phyloP scores from a whole-genome alignment of 1,140 invertebrate species.

The Diorhabda elongata region DNA sequence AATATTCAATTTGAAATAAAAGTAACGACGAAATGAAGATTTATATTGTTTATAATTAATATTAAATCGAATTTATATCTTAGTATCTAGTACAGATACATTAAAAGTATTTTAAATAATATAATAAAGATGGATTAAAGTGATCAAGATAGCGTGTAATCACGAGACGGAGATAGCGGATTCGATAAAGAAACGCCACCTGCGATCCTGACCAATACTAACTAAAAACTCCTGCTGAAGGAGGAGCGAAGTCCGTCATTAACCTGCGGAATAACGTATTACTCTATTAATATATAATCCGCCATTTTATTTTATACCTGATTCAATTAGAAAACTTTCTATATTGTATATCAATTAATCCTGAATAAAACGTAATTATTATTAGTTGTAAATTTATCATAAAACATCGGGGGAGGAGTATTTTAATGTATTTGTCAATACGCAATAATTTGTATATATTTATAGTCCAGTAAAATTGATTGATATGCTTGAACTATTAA shows the following conservation, averaged over 20 bases:
- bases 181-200: conserved; percentile 25
- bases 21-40: too few species aligned
- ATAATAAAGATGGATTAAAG: conserved; percentile 9
- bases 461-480: too few species aligned
- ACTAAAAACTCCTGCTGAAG: conserved; percentile 18
- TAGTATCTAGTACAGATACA: neutral
- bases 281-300: conserved; percentile 26
- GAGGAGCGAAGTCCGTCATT: conserved; percentile 32
- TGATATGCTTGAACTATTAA: too few species aligned
- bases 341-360: too few species aligned
- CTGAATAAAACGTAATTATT: too few species aligned
- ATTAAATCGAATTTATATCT: too few species aligned
- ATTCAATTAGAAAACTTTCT: conserved; percentile 18
- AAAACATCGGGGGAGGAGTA: too few species aligned
- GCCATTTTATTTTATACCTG: conserved; percentile 39
- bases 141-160: conserved; percentile 9
- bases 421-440: too few species aligned
- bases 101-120: conserved; percentile 2
- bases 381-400: too few species aligned
- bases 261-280: conserved; percentile 34
- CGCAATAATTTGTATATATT: too few species aligned
- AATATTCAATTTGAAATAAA: too few species aligned
- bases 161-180: neutral
- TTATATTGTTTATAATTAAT: too few species aligned
- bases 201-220: conserved; percentile 27